Percentiles rank a stretch among this genome's conserved stretches.
Conservation (phyloP, 2,888 invertebrate species). For the Lycia hirtaria region DNA sequence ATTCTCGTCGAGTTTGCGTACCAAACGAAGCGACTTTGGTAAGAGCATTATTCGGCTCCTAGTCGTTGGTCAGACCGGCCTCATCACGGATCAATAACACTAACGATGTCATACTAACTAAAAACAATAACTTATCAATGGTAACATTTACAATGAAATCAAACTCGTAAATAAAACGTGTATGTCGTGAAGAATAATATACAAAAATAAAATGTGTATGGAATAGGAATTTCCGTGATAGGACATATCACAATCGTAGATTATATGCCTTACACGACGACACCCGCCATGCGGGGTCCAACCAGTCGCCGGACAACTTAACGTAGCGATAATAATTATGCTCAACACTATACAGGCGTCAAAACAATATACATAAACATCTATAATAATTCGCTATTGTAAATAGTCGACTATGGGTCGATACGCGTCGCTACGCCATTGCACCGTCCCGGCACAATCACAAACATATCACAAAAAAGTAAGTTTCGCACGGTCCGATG, state of each 20-base stretch:
- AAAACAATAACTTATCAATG: slow-evolving; percentile 80
- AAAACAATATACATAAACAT: slow-evolving; percentile 70
- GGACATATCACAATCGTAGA: slow-evolving; percentile 77
- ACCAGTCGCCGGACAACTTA: slow-evolving; percentile 59
- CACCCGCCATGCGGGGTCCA: slow-evolving; percentile 63
- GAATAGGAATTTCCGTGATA: slow-evolving; percentile 81
- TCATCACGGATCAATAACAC: slow-evolving; percentile 19
- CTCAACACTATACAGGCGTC: slow-evolving; percentile 67
- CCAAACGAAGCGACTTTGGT: slow-evolving; percentile 65
- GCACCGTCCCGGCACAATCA: slow-evolving; percentile 41
- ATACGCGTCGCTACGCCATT: slow-evolving; percentile 51
- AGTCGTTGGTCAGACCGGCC: slow-evolving; percentile 37
- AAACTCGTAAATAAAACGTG: slow-evolving; percentile 55
- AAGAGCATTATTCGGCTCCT: slow-evolving; percentile 53
- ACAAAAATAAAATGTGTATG: slow-evolving; percentile 79
- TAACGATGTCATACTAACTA: slow-evolving; percentile 55
- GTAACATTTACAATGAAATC: slow-evolving; percentile 82
- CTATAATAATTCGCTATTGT: slow-evolving; percentile 59
- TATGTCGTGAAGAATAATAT: slow-evolving; percentile 71
- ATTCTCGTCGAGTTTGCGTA: slow-evolving; percentile 39
- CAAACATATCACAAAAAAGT: neutral
- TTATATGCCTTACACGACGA: slow-evolving; percentile 63
- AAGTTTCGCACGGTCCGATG: neutral
- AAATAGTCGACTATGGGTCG: slow-evolving; percentile 72
- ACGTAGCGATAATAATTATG: slow-evolving; percentile 60